Base-by-base conservation (phyloP, 1,140 invertebrate species). In the Drosophila insularis region DNA sequence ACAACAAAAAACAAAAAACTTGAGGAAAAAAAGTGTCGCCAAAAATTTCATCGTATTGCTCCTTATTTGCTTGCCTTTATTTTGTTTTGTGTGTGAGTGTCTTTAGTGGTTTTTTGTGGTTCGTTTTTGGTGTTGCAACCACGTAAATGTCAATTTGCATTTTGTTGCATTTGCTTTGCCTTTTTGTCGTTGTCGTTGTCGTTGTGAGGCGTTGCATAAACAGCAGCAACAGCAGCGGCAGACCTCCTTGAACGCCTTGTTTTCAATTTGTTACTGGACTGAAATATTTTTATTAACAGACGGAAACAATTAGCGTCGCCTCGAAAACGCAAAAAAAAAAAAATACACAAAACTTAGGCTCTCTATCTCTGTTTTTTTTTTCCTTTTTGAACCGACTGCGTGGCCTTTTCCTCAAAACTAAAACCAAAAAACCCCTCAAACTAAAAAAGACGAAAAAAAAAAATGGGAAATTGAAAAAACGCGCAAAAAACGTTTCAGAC, bases 131-230 rank as follows among this genome's bases (percentile, higher is more conserved):
- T 87, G 84, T 89, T 84, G 84, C 84, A 89, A 82, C 80, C 84
- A 89, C 84, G 84, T 89, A 89, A 89, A 89, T 89, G 84, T 89
- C 84, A 89, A 89, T 89, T 89, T 89, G 85, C 84, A 89, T 89
- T 89, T 89, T 37, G 35, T 37, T 37, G 35, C 35, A 37, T 37
- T 37, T 81, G 63, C 63, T 71, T 64, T 74, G 74, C 71, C 71
- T 70, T 59, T 35, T 35, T 35, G 32, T 35, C 32, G 32, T 35
- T 68, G 74, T 78, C 66, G 74, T 43, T 43, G 40, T 43, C 73
- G 65, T 68, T 64, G 73, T 89, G 77, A 89, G 74, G 84, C 80
- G 80, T 87, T 89, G 84, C 84, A 89, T 89, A 89, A 89, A 89
- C 84, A 80, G 77, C 71, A 73, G 66, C 63, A 68, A 60, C 59